These are phyloP conservation scores for Teinopalpus imperialis DNA, from an alignment of 2,888 invertebrate species.

Conservation along the genomic window DNA sequence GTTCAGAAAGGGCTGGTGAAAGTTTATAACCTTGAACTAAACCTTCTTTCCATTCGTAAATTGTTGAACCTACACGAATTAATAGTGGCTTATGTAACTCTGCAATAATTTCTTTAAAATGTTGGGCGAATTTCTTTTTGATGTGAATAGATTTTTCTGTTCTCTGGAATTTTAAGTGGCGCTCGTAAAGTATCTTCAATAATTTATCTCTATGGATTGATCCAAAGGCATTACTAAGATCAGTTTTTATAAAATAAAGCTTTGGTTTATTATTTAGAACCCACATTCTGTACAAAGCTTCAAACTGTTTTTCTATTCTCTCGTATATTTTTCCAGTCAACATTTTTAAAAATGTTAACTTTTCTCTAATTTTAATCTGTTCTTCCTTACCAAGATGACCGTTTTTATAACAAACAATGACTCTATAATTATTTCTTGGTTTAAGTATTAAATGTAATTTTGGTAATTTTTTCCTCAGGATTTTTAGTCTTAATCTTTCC, in stretches of 20 bases:
- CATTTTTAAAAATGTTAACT: slow-evolving; percentile 51
- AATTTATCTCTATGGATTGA: slow-evolving; percentile 61
- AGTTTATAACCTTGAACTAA: slow-evolving; percentile 75
- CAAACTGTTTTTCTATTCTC: slow-evolving; percentile 56
- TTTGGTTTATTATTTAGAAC: slow-evolving; percentile 51
- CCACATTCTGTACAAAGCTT: slow-evolving; percentile 53
- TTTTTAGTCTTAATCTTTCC: slow-evolving; percentile 45
- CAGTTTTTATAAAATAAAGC: slow-evolving; percentile 72
- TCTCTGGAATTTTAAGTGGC: slow-evolving; percentile 47
- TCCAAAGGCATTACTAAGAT: slow-evolving; percentile 76
- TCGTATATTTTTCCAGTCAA: slow-evolving; percentile 42
- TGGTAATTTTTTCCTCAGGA: slow-evolving; percentile 52
- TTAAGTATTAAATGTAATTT: slow-evolving; percentile 66
- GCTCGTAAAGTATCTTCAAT: slow-evolving; percentile 54
- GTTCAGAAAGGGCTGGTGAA: slow-evolving; percentile 74
- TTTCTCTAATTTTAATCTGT: slow-evolving; percentile 61
- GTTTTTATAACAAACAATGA: slow-evolving; percentile 67
- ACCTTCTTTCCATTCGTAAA: slow-evolving; percentile 72
- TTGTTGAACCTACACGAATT: slow-evolving; percentile 67
- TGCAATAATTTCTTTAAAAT: slow-evolving; percentile 56
- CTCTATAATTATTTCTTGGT: slow-evolving; percentile 56
- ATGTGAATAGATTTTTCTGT: slow-evolving; percentile 44
- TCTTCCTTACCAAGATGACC: slow-evolving; percentile 40
- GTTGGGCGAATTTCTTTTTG: slow-evolving; percentile 54
- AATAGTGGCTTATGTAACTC: slow-evolving; percentile 63